A percentile compares a stretch with the other conserved stretches of the same genome.
These are phyloP conservation scores for Diaperis boleti DNA, from an alignment of 2,888 invertebrate species.

Conservation along the genomic window DNA sequence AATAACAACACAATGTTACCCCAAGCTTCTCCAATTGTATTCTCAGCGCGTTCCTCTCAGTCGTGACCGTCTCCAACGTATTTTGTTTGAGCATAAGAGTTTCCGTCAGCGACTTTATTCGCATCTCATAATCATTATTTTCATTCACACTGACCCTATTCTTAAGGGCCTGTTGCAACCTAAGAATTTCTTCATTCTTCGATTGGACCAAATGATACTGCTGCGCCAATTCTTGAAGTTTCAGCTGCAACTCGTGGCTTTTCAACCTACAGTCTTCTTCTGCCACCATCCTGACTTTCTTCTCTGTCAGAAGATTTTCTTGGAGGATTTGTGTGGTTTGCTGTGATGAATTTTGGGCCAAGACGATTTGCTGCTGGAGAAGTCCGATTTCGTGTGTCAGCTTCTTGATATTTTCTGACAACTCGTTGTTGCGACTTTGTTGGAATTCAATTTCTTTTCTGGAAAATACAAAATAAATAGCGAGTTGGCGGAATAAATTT, in stretches of 20 bases:
- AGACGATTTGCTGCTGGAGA: slow-evolving; percentile 62
- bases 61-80: slow-evolving; percentile 83
- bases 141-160: slow-evolving; percentile 64
- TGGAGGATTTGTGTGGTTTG: slow-evolving; percentile 62
- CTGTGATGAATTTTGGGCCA: slow-evolving; percentile 64
- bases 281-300: slow-evolving; percentile 63
- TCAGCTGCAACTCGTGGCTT: slow-evolving; percentile 62
- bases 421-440: slow-evolving; percentile 64
- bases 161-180: slow-evolving; percentile 63
- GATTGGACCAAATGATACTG: slow-evolving; percentile 62
- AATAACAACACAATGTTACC: slow-evolving; percentile 66
- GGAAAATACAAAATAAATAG: too few relatives aligned
- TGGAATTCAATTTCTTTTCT: slow-evolving; percentile 65
- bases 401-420: slow-evolving; percentile 67
- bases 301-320: slow-evolving; percentile 64
- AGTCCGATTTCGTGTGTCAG: slow-evolving; percentile 66
- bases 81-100: slow-evolving; percentile 89
- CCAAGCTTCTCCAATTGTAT: slow-evolving; percentile 86
- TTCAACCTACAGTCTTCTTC: slow-evolving; percentile 65
- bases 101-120: slow-evolving; percentile 78
- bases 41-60: slow-evolving; percentile 86
- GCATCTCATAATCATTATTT: slow-evolving; percentile 67
- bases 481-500: too few relatives aligned
- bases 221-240: slow-evolving; percentile 67
- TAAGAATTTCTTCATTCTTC: slow-evolving; percentile 62